Evolutionary conservation across 1,140 invertebrate genomes (phyloP).

Genomic region (Lepidurus couesii): DNA sequence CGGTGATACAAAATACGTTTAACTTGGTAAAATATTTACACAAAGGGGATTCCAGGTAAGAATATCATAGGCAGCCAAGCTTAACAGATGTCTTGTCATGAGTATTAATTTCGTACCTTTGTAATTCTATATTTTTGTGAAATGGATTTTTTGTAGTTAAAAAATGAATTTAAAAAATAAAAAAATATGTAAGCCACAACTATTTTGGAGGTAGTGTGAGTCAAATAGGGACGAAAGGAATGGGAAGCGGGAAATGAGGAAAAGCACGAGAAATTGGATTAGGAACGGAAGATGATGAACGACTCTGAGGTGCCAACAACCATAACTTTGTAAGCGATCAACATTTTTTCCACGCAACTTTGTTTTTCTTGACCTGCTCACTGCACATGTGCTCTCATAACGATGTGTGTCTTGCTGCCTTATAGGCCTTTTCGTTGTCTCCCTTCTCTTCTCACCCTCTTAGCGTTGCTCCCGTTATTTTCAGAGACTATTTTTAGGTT

Average conservation of each 20-base stretch:
- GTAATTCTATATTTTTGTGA: too few relatives aligned
- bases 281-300: constrained; percentile 7
- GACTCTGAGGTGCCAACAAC: constrained; percentile 17
- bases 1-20: constrained; percentile 8
- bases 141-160: too few relatives aligned
- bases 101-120: too few relatives aligned
- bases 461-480: background rate
- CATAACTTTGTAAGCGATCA: background rate
- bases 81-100: too few relatives aligned
- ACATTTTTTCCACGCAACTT: background rate
- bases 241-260: background rate
- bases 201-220: too few relatives aligned
- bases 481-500: background rate
- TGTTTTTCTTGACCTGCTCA: background rate
- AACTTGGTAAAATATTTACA: background rate
- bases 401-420: background rate
- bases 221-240: background rate
- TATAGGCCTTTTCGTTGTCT: background rate
- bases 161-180: too few relatives aligned
- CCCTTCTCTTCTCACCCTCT: background rate
- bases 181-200: too few relatives aligned
- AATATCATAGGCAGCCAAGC: background rate
- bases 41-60: background rate
- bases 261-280: constrained; percentile 1
- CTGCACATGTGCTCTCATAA: constrained; percentile 6